Conservation (phyloP, 2,113 vertebrate genomes). For the Neolamprologus falcicula region DNA sequence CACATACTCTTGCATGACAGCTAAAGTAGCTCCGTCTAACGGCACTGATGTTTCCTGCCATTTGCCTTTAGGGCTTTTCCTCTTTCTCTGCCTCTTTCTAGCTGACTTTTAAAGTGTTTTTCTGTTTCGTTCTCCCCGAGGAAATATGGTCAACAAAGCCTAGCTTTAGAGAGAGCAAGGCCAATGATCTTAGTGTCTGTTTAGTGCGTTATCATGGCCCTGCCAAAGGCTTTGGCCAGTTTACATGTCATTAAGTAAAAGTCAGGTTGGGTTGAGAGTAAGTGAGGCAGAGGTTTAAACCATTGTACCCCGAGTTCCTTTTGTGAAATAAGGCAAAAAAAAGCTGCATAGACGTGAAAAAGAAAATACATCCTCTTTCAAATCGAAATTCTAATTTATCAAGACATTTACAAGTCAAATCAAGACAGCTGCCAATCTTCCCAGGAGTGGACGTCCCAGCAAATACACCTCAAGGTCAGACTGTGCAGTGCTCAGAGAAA, state of each 20-base stretch:
- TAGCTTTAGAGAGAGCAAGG: slow-evolving; percentile 9
- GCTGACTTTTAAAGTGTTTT: slow-evolving; percentile 76
- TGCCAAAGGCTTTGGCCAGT: background rate
- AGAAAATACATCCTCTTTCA: background rate
- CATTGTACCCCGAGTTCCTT: background rate
- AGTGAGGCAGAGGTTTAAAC: background rate
- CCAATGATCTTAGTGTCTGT: slow-evolving; percentile 32
- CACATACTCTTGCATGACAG: slow-evolving; percentile 65
- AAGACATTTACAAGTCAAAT: background rate
- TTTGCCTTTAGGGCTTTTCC: slow-evolving; percentile 74
- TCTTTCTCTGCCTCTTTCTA: slow-evolving; percentile 53
- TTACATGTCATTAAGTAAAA: background rate
- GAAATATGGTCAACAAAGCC: slow-evolving; percentile 42
- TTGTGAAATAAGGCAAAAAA: background rate
- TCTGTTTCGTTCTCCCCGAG: slow-evolving; percentile 51
- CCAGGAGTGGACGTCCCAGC: background rate
- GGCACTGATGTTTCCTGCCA: slow-evolving; percentile 69
- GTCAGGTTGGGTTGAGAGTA: background rate
- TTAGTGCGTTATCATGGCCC: background rate
- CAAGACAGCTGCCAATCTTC: background rate
- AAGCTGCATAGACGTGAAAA: background rate
- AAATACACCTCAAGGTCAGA: background rate
- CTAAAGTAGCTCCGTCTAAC: slow-evolving; percentile 74
- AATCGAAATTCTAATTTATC: fast-evolving
- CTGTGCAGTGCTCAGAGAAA: background rate